Base-by-base conservation (phyloP, 2,888 invertebrate species). In the Griposia aprilina region DNA sequence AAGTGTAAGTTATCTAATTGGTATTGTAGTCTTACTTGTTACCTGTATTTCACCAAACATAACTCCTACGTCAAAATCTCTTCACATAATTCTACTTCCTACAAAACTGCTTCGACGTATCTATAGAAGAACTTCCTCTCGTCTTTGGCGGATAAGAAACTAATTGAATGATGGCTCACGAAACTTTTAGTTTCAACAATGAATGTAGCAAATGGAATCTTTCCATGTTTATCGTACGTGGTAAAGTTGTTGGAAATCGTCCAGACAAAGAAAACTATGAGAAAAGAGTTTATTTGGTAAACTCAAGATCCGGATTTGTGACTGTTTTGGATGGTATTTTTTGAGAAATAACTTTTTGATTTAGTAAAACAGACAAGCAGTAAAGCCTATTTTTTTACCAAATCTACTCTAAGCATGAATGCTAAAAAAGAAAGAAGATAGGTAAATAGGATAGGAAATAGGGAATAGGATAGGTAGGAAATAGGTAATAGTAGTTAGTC, bases 201-300 rank as follows among this genome's bases (percentile, higher is more conserved):
- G 45, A 80, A 36, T 63, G 72, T 71, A 78, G 66, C 20, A 15
- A 85, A 78, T 75, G 57, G 80, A 82, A 82, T 81, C 66, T 79
- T 76, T 62, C n/a, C 57, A 63, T 80, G 74, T 80, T 87, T 81
- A 80, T 87, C 79, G 71, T 50, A 68, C 36, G 4, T 13, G 60
- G 68, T 65, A 86, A 84, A 70, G 78, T 84, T 82, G 62, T 85
- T 88, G 85, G 78, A 79, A 77, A 75, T 78, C 11, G 67, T 76
- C 76, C 77, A 81, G 83, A 67, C 2, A 41, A 59, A 60, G 45
- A 68, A 71, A 76, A 79, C 26, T 59, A 26, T n/a, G 30, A 8
- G 17, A 76, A 83, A 79, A 62, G 66, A 67, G 71, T 76, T 76
- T 73, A 30, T 70, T 82, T 63, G 23, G 67, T 65, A 59, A 67